Conservation (phyloP, 1,140 invertebrate genomes). For the Drosophila neocordata region DNA sequence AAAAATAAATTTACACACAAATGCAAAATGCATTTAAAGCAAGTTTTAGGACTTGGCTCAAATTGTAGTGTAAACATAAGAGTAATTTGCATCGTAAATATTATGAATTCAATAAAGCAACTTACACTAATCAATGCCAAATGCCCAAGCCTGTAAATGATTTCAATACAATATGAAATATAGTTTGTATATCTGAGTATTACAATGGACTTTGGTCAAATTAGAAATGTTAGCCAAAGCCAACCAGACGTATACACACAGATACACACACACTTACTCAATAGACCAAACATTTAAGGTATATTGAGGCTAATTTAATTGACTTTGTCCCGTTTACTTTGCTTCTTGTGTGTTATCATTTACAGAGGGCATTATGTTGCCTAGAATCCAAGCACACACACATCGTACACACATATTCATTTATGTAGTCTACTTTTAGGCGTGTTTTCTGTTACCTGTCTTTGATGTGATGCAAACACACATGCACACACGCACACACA, state of each 20-base stretch:
- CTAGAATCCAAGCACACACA: not conserved
- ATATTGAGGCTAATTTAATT: slow-evolving; percentile 65
- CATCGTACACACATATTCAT: not conserved
- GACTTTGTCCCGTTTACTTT: slow-evolving; percentile 35
- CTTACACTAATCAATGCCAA: slow-evolving; percentile 1
- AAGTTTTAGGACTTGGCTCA: not conserved
- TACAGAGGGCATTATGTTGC: not conserved
- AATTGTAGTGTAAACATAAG: not conserved
- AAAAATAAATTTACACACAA: not conserved
- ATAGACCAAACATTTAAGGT: slow-evolving; percentile 40
- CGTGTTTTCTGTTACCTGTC: not conserved
- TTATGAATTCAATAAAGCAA: not conserved
- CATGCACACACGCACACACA: not conserved
- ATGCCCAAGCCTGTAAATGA: not conserved
- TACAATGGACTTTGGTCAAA: too few species aligned
- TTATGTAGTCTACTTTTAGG: not conserved
- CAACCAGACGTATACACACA: slow-evolving; percentile 17
- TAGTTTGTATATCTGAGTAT: too few species aligned
- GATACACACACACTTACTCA: slow-evolving; percentile 19
- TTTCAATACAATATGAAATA: not conserved
- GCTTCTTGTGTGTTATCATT: slow-evolving; percentile 20
- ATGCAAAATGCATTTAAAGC: slow-evolving; percentile 1
- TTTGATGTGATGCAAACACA: not conserved
- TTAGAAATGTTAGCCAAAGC: slow-evolving; percentile 6
- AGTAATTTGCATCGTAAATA: slow-evolving; percentile 11